Evolutionary conservation across 1,140 invertebrate species (phyloP).

Genomic region (Palaemon carinicauda): DNA sequence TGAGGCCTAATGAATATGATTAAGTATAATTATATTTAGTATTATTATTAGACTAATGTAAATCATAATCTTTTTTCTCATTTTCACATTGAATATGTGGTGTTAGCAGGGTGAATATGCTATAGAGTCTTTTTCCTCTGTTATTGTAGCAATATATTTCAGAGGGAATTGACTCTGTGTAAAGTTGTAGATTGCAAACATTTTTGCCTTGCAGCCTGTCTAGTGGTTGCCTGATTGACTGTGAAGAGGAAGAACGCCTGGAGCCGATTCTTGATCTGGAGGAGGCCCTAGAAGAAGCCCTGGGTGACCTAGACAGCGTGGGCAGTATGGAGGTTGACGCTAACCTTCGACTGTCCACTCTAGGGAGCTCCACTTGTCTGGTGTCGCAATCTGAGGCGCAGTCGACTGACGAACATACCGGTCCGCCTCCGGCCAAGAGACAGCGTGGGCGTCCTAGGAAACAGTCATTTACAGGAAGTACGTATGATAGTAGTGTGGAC

Average conservation of each 20-base stretch:
- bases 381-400: conserved; percentile 23
- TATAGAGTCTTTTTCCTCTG: too few relatives aligned
- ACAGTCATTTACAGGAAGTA: conserved; percentile 59
- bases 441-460: conserved; percentile 54
- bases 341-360: conserved; percentile 30
- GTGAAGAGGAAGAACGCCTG: conserved; percentile 48
- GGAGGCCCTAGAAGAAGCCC: conserved; percentile 53
- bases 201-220: conserved; percentile 49
- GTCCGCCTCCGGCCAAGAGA: conserved; percentile 50
- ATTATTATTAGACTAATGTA: too few relatives aligned
- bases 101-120: neutral
- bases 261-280: conserved; percentile 56
- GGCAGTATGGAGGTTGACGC: conserved; percentile 58
- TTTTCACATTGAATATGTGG: neutral
- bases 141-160: too few relatives aligned
- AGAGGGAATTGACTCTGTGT: neutral
- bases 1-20: too few relatives aligned
- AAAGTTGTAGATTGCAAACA: neutral
- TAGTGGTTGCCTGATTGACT: conserved; percentile 46
- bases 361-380: conserved; percentile 15
- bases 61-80: too few relatives aligned
- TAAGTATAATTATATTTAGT: too few relatives aligned
- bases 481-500: conserved; percentile 58
- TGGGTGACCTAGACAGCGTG: conserved; percentile 55
- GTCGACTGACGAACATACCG: conserved; percentile 23